Base-by-base conservation (phyloP, 1,140 invertebrate genomes). In the Meloidogyne floridensis region DNA sequence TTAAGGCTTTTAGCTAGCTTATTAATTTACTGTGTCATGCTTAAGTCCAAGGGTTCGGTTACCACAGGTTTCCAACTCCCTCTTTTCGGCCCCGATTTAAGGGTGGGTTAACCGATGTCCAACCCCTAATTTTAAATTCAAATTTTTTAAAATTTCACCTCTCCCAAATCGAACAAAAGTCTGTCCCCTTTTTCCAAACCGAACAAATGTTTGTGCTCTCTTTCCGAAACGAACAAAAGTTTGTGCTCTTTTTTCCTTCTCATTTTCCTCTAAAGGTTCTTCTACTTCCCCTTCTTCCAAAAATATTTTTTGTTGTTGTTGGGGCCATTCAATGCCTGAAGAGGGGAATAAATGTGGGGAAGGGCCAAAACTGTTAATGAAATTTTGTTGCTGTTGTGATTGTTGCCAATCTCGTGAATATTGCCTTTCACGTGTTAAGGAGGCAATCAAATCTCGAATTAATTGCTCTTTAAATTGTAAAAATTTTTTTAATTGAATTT, bases 131-230 rank as follows among this genome's bases (percentile, higher is more conserved):
- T 20, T 20, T 20, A 1, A 20, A 20, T 20, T 20, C 20, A 20
- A 20, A 20, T 20, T 20, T 1, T n/a, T n/a, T n/a, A 54, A 10
- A 9, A 5, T 2, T 15, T 59, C 15, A 59, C 56, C 56, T 59
- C n/a, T 20, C 32, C 80, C 53, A n/a, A 81, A 65, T 42, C 65
- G 82, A 15, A 84, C 83, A 78, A 84, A 84, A 15, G 83, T 84
- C 65, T 84, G 83, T 9, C 84, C 86, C 69, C 86, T 80, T 78
- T 87, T 87, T 65, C 86, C 86, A 72, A 87, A 87, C n/a, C 86
- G 82, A 65, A 87, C 86, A 65, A 87, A 87, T 8, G 86, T 87
- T 47, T 87, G 86, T 20, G 86, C 86, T 79, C 86, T 70, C 59
- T 86, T 87, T 20, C 72, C 75, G 56, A 81, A 69, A 56, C 71